Evolutionary conservation across 1,140 invertebrate species (phyloP).

Genomic region (Popillia japonica): DNA sequence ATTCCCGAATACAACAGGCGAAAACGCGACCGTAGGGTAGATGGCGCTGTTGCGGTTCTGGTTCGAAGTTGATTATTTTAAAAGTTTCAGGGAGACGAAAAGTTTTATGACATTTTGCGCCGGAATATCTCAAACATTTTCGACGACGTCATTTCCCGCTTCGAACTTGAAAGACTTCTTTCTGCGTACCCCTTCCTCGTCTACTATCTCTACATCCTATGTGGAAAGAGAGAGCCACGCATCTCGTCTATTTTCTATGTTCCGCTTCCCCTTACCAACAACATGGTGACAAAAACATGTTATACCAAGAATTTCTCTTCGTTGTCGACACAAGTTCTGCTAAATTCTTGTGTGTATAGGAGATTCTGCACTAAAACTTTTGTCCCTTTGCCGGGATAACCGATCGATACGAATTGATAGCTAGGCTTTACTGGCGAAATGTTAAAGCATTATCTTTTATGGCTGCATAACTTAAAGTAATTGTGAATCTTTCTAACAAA

Average conservation of each 20-base stretch:
- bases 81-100: conserved; percentile 10
- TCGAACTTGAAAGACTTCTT: background rate
- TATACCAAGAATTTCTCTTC: background rate
- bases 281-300: background rate
- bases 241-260: background rate
- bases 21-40: background rate
- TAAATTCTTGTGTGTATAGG: background rate
- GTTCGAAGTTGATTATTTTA: conserved; percentile 8
- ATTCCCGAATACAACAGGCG: background rate
- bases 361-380: background rate
- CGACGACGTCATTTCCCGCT: conserved; percentile 8
- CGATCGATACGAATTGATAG: too few species aligned
- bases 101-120: conserved; percentile 14
- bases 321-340: background rate
- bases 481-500: too few species aligned
- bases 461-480: too few species aligned
- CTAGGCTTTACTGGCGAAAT: too few species aligned
- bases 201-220: background rate
- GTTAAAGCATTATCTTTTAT: too few species aligned
- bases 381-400: too few species aligned
- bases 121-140: conserved; percentile 18
- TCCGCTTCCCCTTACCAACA: background rate
- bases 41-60: background rate
- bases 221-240: background rate
- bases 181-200: background rate